These are phyloP conservation scores for Rhagonycha lutea DNA, from an alignment of 2,888 invertebrate species.

Conservation along the genomic window DNA sequence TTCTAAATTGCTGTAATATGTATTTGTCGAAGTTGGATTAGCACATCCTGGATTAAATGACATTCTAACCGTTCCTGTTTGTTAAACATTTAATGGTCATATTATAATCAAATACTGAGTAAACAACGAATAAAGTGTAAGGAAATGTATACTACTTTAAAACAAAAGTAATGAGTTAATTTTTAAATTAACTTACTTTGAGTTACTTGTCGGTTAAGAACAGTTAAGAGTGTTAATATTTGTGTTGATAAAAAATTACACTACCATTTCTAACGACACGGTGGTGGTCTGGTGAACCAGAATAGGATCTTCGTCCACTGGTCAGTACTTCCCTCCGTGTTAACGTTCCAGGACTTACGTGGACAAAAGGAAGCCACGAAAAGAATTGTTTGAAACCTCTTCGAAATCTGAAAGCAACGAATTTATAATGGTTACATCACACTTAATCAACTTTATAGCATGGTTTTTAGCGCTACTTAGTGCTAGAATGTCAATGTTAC, in stretches of 20 bases:
- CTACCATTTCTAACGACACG: conserved; percentile 74
- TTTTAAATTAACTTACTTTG: not conserved
- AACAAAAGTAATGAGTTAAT: not conserved
- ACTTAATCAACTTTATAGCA: not conserved
- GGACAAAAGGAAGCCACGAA: conserved; percentile 82
- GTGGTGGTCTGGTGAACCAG: conserved; percentile 76
- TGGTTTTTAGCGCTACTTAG: not conserved
- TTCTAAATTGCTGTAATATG: conserved; percentile 44
- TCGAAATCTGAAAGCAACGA: conserved; percentile 71
- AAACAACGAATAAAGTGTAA: not conserved
- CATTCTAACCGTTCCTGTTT: conserved; percentile 38
- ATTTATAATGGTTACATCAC: not conserved
- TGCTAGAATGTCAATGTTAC: not conserved
- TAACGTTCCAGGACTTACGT: conserved; percentile 69
- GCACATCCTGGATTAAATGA: conserved; percentile 36
- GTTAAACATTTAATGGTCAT: not conserved
- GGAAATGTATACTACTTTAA: not conserved
- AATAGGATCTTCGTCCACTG: conserved; percentile 76
- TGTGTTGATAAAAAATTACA: not conserved
- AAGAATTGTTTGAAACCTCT: conserved; percentile 92
- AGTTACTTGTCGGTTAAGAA: not conserved
- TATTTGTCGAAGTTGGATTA: conserved; percentile 44
- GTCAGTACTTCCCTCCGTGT: conserved; percentile 76
- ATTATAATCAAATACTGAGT: conserved; percentile 1
- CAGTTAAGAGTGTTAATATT: not conserved